Evolutionary conservation across 64 coral and sea anemone species (phyloP).

Genomic region (Catalaphyllia jardinei): DNA sequence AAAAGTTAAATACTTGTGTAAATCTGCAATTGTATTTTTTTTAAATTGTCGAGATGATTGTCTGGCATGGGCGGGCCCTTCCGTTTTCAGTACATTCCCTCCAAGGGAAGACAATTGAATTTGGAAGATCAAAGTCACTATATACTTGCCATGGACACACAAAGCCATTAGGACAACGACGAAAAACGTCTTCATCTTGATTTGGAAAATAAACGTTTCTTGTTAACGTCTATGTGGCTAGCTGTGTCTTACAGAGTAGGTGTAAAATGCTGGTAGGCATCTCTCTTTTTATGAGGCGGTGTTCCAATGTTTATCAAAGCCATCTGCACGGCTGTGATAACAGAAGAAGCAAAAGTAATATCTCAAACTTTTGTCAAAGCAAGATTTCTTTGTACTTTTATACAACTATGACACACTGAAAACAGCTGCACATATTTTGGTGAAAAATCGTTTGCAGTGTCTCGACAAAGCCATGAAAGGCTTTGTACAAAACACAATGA

Average conservation of each 20-base stretch:
- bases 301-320: background rate
- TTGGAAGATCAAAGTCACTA: background rate
- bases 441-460: background rate
- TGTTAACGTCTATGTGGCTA: background rate
- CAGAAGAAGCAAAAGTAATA: background rate
- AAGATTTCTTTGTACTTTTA: background rate
- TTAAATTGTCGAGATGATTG: too few species aligned
- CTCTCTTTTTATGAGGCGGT: background rate
- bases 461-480: background rate
- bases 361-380: background rate
- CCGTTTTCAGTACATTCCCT: too few species aligned
- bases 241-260: background rate
- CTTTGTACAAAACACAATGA: background rate
- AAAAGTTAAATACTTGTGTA: too few species aligned
- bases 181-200: background rate
- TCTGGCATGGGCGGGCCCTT: too few species aligned
- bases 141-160: background rate
- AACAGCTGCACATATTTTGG: background rate
- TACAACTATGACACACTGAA: background rate
- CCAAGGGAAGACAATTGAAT: background rate
- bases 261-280: background rate
- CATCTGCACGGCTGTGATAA: constrained; percentile 1
- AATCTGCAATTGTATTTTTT: too few species aligned
- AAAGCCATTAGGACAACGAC: background rate
- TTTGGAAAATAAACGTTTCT: background rate